Conservation (phyloP, 2,113 vertebrate species). For the Brevimyrus niger region DNA sequence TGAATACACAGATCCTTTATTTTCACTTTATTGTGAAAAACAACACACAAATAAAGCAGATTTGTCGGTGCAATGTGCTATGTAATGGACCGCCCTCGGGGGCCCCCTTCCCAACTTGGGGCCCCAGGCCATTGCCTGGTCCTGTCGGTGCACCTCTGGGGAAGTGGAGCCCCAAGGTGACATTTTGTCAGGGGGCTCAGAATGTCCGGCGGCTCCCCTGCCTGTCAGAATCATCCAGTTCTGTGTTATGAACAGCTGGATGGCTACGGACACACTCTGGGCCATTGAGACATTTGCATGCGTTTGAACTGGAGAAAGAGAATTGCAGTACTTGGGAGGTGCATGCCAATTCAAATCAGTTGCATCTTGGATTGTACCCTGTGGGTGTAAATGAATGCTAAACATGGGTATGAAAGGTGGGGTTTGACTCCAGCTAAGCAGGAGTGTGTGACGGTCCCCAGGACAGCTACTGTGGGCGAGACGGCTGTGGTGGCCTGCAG, state of each 20-base stretch:
- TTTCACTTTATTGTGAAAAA: no score
- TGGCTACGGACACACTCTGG: not conserved
- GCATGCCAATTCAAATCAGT: not conserved
- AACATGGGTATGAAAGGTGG: not conserved
- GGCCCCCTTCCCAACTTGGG: no score
- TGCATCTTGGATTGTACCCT: not conserved
- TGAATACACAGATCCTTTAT: not conserved
- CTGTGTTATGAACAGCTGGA: not conserved
- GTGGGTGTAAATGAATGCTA: not conserved
- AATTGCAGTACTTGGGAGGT: not conserved
- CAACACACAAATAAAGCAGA: no score
- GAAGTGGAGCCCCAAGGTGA: not conserved
- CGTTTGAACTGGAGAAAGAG: not conserved
- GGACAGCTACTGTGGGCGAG: conserved; percentile 71
- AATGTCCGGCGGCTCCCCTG: not conserved
- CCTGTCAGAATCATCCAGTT: not conserved
- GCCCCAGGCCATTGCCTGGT: no score
- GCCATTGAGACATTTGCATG: not conserved
- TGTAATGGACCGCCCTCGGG: no score
- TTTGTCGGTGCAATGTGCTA: no score
- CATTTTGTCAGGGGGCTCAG: not conserved
- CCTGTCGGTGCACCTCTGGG: no score
- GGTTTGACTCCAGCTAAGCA: not conserved
- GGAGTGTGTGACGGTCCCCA: conserved; percentile 45
- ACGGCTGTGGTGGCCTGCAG: conserved; percentile 82